phyloP scores from a whole-genome alignment of 1,140 invertebrate genomes.

The Chionoecetes opilio region DNA sequence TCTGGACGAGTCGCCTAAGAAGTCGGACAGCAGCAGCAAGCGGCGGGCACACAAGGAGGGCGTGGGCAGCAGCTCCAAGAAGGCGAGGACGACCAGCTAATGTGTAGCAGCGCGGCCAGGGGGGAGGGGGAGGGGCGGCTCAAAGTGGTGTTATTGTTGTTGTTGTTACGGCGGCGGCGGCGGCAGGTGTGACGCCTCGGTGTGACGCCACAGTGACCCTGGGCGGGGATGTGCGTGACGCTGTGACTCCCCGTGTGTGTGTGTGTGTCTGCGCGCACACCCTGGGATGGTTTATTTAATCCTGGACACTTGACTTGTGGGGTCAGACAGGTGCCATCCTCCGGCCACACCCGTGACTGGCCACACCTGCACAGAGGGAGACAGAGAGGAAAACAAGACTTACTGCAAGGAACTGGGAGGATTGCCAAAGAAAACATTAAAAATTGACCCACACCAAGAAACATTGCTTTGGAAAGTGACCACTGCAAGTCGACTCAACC shows the following conservation, averaged over 20 bases:
- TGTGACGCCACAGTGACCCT: neutral
- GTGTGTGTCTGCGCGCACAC: too few species aligned
- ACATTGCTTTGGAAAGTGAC: too few species aligned
- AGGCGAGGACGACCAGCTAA: conserved; percentile 74
- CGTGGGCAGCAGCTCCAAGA: conserved; percentile 61
- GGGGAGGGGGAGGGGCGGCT: neutral
- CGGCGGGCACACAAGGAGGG: conserved; percentile 73
- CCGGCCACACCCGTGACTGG: too few species aligned
- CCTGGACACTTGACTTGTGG: too few species aligned
- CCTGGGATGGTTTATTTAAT: too few species aligned
- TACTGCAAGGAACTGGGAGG: too few species aligned
- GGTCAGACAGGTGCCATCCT: too few species aligned
- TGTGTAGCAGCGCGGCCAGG: conserved; percentile 9
- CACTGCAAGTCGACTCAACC: too few species aligned
- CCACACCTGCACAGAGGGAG: too few species aligned
- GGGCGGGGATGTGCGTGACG: neutral
- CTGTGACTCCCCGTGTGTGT: neutral
- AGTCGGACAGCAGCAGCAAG: conserved; percentile 48
- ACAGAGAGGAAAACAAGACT: too few species aligned
- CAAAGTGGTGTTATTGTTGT: neutral
- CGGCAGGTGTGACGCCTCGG: neutral
- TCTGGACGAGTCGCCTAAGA: conserved; percentile 79
- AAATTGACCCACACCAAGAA: too few species aligned
- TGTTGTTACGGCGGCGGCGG: neutral
- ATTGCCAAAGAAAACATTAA: too few species aligned